These are phyloP conservation scores for Conger conger DNA, from an alignment of 2,113 vertebrate genomes.

Conservation along the genomic window DNA sequence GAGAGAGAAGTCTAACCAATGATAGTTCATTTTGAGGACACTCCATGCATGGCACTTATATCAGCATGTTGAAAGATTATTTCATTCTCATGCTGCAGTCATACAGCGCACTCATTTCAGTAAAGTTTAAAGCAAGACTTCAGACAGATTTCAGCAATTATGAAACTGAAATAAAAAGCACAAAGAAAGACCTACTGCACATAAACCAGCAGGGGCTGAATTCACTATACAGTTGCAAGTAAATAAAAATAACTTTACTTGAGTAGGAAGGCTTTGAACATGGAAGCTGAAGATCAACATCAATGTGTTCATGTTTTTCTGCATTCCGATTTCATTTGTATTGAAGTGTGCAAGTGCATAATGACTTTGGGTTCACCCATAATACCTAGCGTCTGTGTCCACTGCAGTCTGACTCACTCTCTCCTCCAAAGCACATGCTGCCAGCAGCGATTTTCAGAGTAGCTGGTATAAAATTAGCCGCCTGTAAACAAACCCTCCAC, in stretches of 20 bases:
- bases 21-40: background rate
- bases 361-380: background rate
- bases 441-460: background rate
- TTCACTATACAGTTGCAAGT: no score
- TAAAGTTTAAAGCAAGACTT: background rate
- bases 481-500: background rate
- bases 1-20: background rate
- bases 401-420: no score
- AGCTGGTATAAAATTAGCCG: background rate
- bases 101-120: background rate
- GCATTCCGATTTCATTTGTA: background rate
- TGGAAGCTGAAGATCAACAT: background rate
- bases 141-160: background rate
- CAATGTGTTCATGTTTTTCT: background rate
- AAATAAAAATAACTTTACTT: no score
- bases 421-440: no score
- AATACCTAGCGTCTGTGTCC: no score
- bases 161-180: background rate
- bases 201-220: no score
- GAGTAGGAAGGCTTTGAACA: background rate
- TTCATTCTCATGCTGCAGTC: background rate
- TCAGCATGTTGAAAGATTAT: no score
- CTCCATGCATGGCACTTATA: background rate
- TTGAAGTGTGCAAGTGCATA: background rate
- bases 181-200: no score